Evolutionary conservation across 1,140 invertebrate species (phyloP), one percentile per base, ranked within the genome.

Genomic region (Pseudachorutes palmiensis): DNA sequence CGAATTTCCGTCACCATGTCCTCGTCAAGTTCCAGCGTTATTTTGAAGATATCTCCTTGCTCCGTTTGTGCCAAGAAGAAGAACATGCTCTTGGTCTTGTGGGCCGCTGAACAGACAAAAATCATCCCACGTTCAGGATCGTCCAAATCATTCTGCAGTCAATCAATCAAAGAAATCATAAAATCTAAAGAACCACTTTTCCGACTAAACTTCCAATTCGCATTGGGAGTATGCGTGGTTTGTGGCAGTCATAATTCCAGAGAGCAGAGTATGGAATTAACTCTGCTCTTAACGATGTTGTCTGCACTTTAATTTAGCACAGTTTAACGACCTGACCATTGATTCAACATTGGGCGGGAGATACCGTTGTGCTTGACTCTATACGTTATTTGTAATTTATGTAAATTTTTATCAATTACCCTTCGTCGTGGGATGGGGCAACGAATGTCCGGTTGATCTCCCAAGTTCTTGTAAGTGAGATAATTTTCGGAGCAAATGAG

Each of bases 401-500:
- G 1, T 58, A 49, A 57, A 12, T 14, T 29, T 29, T 14, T 67
- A 57, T 41, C 30, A 41, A 79, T 80, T 76, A 87, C 85, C 70
- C 96, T 84, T 74, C 97, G 82, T 70, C 96, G 82, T 14, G 97
- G 97, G 77, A 99, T 99, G 0, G 96, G 96, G 80, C 96, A 98
- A 77, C 95, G 86, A 74, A 99, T 99, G 77, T 99, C 97, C 75
- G 94, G 94, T 76, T 99, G 97, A 80, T 99, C 97, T 22, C 97
- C 97, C 67, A 99, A 83, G 83, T 99, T 99, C 80, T 99, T 99
- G 76, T 99, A 99, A 0, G 97, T 99, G 0, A 99, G 82, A 78
- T 98, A 99, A 79, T 99, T 99, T 79, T 99, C 97, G 0, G 96
- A 98, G 77, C 97, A 99, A 80, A 99, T 95, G 0, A 99, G 82